phyloP scores from a whole-genome alignment of 2,113 vertebrate species.

The Tragelaphus buxtoni region DNA sequence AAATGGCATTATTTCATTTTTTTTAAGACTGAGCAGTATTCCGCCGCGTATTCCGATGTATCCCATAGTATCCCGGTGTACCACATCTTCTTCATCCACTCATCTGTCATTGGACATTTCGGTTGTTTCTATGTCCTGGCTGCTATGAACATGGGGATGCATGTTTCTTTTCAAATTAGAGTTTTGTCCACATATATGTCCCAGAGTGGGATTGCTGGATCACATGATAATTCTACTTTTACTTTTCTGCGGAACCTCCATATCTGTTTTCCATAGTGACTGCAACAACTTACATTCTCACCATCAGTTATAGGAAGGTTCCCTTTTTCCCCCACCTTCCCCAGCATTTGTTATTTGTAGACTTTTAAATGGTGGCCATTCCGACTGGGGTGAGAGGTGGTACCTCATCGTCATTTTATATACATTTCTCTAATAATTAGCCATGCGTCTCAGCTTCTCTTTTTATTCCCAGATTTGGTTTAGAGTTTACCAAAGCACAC shows the following conservation, averaged over 20 bases:
- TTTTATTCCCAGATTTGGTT: background rate
- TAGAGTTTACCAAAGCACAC: background rate
- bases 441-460: fast-evolving
- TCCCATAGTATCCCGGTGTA: too few species aligned
- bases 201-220: background rate
- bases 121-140: background rate
- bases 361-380: background rate
- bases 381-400: background rate
- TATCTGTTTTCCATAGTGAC: background rate
- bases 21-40: background rate
- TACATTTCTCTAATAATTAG: background rate
- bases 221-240: background rate
- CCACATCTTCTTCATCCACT: background rate
- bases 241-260: background rate
- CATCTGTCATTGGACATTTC: background rate
- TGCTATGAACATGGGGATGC: fast-evolving
- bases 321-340: background rate
- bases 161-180: background rate
- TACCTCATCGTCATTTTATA: background rate
- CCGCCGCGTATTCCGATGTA: background rate
- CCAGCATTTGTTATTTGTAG: background rate
- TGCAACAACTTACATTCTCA: background rate
- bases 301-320: background rate
- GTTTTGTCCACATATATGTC: background rate
- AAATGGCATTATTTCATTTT: background rate